phyloP scores from a whole-genome alignment of 2,113 vertebrate genomes.

The Cyprinodon variegatus region DNA sequence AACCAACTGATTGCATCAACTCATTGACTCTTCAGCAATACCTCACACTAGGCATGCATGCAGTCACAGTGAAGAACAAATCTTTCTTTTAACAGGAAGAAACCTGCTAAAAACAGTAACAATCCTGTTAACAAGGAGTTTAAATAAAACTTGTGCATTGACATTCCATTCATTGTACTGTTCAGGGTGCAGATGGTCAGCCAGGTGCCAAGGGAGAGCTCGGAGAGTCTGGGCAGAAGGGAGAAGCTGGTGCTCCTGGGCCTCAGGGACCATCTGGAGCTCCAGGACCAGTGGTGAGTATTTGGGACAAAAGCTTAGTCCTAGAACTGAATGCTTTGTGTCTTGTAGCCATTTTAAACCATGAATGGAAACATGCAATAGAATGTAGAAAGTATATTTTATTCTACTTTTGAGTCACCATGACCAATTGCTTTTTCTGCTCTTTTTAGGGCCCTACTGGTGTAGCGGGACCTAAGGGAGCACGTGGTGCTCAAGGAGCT shows the following conservation, averaged over 20 bases:
- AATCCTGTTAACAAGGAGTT: too few relatives aligned
- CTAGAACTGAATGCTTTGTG: not conserved
- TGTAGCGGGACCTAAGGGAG: constrained; percentile 91
- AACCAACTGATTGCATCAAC: too few relatives aligned
- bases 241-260: constrained; percentile 87
- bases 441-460: constrained; percentile 90
- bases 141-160: not conserved
- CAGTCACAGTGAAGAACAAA: too few relatives aligned
- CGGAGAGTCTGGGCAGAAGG: constrained; percentile 92
- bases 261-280: constrained; percentile 95
- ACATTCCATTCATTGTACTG: not conserved
- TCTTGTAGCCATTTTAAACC: not conserved
- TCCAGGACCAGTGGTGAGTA: constrained; percentile 91
- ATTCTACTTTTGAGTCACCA: not conserved
- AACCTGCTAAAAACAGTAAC: too few relatives aligned
- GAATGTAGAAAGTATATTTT: not conserved
- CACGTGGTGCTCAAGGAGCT: constrained; percentile 92
- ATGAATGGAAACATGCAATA: not conserved
- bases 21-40: too few relatives aligned
- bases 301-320: constrained; percentile 1
- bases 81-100: too few relatives aligned
- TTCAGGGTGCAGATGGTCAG: constrained; percentile 92
- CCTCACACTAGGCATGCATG: too few relatives aligned
- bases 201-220: constrained; percentile 94
- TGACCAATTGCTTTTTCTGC: constrained; percentile 7